phyloP scores from a whole-genome alignment of 1,140 invertebrate genomes.

The Epicauta chinensis region DNA sequence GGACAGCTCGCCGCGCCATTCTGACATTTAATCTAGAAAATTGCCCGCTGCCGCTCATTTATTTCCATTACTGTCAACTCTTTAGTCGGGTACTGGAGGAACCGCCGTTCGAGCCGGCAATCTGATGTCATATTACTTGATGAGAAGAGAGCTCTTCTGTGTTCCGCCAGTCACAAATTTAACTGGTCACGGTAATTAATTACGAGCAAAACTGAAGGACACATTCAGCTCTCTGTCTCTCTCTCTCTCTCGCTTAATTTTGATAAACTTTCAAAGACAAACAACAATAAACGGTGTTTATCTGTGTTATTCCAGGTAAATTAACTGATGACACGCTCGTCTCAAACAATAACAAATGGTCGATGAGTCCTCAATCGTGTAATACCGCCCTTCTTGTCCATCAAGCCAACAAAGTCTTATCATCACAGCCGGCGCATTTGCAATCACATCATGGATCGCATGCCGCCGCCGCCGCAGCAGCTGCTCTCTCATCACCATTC shows the following conservation, averaged over 20 bases:
- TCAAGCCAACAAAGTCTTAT: slow-evolving; percentile 41
- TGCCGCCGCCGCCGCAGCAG: slow-evolving; percentile 37
- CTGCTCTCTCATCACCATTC: slow-evolving; percentile 41
- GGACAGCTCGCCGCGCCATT: slow-evolving; percentile 34
- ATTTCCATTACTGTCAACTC: slow-evolving; percentile 51
- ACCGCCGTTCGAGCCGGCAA: slow-evolving; percentile 14
- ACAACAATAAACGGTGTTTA: too few relatives aligned
- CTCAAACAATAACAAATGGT: slow-evolving; percentile 45
- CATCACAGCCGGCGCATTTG: slow-evolving; percentile 37
- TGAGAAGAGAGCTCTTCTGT: slow-evolving; percentile 12
- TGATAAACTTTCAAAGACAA: too few relatives aligned
- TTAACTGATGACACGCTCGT: slow-evolving; percentile 39
- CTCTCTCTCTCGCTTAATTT: too few relatives aligned
- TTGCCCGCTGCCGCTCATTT: slow-evolving; percentile 47
- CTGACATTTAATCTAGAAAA: slow-evolving; percentile 51
- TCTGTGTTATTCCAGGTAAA: slow-evolving; percentile 39
- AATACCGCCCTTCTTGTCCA: slow-evolving; percentile 42
- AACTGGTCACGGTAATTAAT: slow-evolving; percentile 10
- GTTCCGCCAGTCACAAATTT: slow-evolving; percentile 2
- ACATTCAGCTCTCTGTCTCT: too few relatives aligned
- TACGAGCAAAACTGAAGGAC: too few relatives aligned
- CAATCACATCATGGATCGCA: slow-evolving; percentile 38
- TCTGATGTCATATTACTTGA: slow-evolving; percentile 28
- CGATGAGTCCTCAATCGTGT: slow-evolving; percentile 40
- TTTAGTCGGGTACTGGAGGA: slow-evolving; percentile 38